Conservation (phyloP, 2,888 invertebrate species). For the Dorcus hopei region DNA sequence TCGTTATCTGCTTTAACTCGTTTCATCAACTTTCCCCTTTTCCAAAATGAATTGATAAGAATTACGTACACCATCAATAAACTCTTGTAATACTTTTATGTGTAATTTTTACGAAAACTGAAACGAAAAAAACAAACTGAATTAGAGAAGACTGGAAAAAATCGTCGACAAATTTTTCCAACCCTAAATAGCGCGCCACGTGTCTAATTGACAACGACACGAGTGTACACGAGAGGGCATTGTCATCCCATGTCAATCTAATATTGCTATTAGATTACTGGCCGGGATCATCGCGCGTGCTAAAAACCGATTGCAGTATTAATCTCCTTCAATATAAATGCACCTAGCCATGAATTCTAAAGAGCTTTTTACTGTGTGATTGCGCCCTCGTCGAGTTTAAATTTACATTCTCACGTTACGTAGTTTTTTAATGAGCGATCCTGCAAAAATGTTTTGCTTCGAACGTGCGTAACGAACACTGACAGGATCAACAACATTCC, state of each 20-base stretch:
- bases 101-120: too few relatives aligned
- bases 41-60: neutral
- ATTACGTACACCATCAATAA: neutral
- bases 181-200: slow-evolving; percentile 27
- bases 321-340: slow-evolving; percentile 22
- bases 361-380: slow-evolving; percentile 8
- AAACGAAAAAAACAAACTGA: too few relatives aligned
- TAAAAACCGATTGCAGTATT: slow-evolving; percentile 30
- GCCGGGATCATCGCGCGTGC: slow-evolving; percentile 31
- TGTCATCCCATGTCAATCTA: slow-evolving; percentile 37
- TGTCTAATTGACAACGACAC: slow-evolving; percentile 38
- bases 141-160: too few relatives aligned
- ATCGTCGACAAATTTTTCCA: slow-evolving; percentile 10
- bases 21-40: neutral
- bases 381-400: too few relatives aligned
- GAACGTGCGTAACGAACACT: too few relatives aligned
- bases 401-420: too few relatives aligned
- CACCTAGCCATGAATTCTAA: slow-evolving; percentile 27
- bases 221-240: slow-evolving; percentile 35
- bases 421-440: too few relatives aligned
- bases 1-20: slow-evolving; percentile 6
- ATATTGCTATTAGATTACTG: slow-evolving; percentile 45
- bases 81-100: too few relatives aligned
- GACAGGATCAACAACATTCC: too few relatives aligned
- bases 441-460: too few relatives aligned